phyloP scores from a whole-genome alignment of 1,140 invertebrate species.

The Polypedilum vanderplanki region DNA sequence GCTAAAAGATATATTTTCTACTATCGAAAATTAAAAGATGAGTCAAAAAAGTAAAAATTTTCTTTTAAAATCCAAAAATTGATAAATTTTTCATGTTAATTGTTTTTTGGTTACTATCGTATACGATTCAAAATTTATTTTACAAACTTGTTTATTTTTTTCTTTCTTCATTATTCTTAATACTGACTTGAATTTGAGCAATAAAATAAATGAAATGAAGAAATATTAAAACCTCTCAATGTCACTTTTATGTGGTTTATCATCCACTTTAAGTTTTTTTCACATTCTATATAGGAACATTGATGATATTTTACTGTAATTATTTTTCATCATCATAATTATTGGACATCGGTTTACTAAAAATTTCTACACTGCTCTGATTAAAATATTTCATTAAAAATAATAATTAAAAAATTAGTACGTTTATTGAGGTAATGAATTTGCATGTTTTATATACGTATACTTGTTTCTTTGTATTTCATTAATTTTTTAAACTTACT shows the following conservation, averaged over 20 bases:
- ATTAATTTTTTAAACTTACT: not conserved
- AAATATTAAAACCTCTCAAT: not conserved
- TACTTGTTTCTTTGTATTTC: conserved; percentile 14
- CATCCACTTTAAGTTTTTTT: too few relatives aligned
- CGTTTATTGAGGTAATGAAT: conserved; percentile 18
- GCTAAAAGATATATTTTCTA: too few relatives aligned
- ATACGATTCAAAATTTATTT: not conserved
- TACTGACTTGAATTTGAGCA: conserved; percentile 17
- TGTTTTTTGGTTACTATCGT: conserved; percentile 12
- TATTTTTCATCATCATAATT: too few relatives aligned
- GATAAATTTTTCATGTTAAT: conserved; percentile 16
- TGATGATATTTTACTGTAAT: too few relatives aligned
- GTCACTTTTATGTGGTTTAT: not conserved
- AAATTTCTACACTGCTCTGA: too few relatives aligned
- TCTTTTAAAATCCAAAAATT: not conserved
- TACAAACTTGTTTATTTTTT: not conserved
- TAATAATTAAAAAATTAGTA: not conserved
- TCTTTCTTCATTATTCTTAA: not conserved
- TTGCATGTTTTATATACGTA: conserved; percentile 8
- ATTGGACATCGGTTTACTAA: too few relatives aligned
- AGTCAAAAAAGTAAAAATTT: not conserved
- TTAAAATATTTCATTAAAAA: not conserved
- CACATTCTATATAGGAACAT: too few relatives aligned
- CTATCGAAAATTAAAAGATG: not conserved
- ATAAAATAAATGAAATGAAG: not conserved